Percentiles rank a stretch among this genome's conserved stretches.
phyloP scores from a whole-genome alignment of 1,140 invertebrate species.

The Drosophila sulfurigaster region DNA sequence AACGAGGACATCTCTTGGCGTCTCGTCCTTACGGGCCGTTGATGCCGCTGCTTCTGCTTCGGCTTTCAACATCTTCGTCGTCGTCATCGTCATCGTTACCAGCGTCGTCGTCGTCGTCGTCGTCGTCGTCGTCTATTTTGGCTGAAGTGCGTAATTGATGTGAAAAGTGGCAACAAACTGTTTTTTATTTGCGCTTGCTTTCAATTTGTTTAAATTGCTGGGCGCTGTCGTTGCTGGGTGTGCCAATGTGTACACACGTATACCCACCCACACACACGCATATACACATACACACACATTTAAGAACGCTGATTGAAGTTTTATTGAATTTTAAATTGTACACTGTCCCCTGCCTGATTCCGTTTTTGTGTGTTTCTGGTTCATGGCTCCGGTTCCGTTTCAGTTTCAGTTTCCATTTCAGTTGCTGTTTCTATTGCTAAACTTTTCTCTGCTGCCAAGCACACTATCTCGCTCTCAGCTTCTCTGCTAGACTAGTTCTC shows the following conservation, averaged over 20 bases:
- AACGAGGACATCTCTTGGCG: conserved; percentile 51
- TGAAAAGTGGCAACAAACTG: conserved; percentile 84
- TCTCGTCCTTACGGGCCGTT: conserved; percentile 38
- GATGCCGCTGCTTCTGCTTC: conserved; percentile 31
- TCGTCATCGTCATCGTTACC: conserved; percentile 28
- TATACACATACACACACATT: conserved; percentile 55
- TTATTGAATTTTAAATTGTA: conserved; percentile 82
- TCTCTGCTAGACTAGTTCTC: conserved; percentile 5
- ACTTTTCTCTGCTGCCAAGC: conserved; percentile 18
- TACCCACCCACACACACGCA: conserved; percentile 28
- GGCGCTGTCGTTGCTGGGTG: conserved; percentile 70
- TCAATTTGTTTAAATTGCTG: conserved; percentile 84
- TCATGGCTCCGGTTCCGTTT: conserved; percentile 18
- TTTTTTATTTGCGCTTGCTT: conserved; percentile 84
- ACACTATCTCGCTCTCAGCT: conserved; percentile 3
- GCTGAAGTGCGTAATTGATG: conserved; percentile 83
- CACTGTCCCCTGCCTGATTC: conserved; percentile 48
- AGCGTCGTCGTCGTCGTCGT: conserved; percentile 20
- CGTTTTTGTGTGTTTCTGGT: conserved; percentile 30
- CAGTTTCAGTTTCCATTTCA: conserved; percentile 28
- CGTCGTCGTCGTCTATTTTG: conserved; percentile 72
- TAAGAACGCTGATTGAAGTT: conserved; percentile 79
- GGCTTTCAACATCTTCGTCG: conserved; percentile 38
- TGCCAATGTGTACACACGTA: conserved; percentile 51
- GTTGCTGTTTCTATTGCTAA: conserved; percentile 24